phyloP scores from a whole-genome alignment of 2,888 invertebrate species.

The Eupeodes luniger region DNA sequence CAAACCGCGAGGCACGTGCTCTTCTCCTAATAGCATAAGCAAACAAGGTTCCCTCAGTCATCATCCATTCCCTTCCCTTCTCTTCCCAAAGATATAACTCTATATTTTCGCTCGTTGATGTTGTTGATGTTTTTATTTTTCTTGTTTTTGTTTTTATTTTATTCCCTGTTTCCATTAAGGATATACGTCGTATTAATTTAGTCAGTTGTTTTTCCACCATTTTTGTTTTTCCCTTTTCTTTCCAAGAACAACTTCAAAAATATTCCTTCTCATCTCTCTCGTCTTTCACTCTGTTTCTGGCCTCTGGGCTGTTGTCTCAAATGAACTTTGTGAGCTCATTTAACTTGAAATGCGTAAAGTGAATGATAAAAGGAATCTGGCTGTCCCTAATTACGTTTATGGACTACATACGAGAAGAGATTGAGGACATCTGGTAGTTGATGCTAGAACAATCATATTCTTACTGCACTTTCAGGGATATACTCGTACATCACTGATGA shows the following conservation, averaged over 20 bases:
- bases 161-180: conserved; percentile 37
- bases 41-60: conserved; percentile 23
- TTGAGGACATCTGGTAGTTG: conserved; percentile 47
- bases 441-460: conserved; percentile 4
- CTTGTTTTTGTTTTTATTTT: conserved; percentile 15
- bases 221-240: background rate
- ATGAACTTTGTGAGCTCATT: conserved; percentile 47
- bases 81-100: background rate
- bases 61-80: background rate
- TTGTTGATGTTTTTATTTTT: background rate
- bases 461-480: conserved; percentile 14
- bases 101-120: conserved; percentile 17
- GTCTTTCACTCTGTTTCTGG: background rate
- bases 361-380: conserved; percentile 22
- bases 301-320: conserved; percentile 17
- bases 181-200: conserved; percentile 15
- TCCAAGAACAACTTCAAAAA: conserved; percentile 19
- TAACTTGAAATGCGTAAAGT: conserved; percentile 35
- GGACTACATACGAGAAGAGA: conserved; percentile 39
- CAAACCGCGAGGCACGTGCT: conserved; percentile 51
- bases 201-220: background rate
- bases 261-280: background rate
- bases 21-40: conserved; percentile 38
- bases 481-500: background rate
- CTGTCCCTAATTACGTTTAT: conserved; percentile 36